Evolutionary conservation across 1,140 invertebrate genomes (phyloP).

Genomic region (honey bee (Apis mellifera)): DNA sequence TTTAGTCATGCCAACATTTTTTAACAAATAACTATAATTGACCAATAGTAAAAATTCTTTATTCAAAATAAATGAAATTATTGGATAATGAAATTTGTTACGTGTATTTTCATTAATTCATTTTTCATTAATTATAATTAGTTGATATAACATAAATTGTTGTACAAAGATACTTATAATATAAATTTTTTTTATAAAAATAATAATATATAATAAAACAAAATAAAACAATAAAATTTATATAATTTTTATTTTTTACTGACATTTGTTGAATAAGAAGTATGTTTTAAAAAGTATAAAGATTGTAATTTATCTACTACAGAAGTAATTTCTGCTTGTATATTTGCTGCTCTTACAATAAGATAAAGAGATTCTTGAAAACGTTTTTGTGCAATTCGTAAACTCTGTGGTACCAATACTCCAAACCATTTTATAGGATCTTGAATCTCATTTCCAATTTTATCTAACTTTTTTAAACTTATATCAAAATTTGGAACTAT

Average conservation of each 20-base stretch:
- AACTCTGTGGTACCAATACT: constrained; percentile 86
- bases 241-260: constrained; percentile 25
- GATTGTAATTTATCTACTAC: constrained; percentile 61
- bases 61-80: background rate
- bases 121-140: no score
- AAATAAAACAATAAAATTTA: background rate
- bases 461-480: constrained; percentile 71
- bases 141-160: background rate
- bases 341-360: constrained; percentile 84
- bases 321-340: constrained; percentile 82
- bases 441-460: constrained; percentile 74
- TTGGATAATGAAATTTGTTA: background rate
- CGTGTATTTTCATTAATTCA: background rate
- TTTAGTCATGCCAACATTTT: constrained; percentile 5
- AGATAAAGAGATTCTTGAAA: constrained; percentile 85
- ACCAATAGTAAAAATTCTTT: background rate
- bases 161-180: background rate
- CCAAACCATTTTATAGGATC: constrained; percentile 90
- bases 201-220: background rate
- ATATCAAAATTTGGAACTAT: constrained; percentile 72
- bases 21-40: constrained; percentile 11
- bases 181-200: background rate
- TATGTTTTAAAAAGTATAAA: constrained; percentile 60
- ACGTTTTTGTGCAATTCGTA: constrained; percentile 85
- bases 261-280: constrained; percentile 18